Base-by-base conservation (phyloP, 2,888 invertebrate genomes). In the Prosopocoilus inquinatus region DNA sequence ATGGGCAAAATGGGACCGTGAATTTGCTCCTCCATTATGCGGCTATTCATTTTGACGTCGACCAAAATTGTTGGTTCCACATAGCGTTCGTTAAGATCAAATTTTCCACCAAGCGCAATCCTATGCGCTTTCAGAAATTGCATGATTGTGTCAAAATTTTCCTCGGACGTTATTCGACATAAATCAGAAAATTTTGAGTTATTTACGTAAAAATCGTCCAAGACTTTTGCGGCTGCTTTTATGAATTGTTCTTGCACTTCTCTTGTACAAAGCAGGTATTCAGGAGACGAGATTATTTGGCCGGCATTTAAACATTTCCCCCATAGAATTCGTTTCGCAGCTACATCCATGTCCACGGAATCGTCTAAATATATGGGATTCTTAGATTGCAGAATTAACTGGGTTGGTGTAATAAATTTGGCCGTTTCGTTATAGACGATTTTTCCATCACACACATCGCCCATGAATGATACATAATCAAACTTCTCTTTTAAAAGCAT, bases 391-490 rank as follows among this genome's bases (percentile, higher is more conserved):
- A 98, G 80, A 78, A 98, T 97, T 57, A 99, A 78, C 0, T 96
- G 96, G 45, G 91, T 90, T 1, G 98, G 97, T 0, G 97, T 98
- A 49, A 99, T 82, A 76, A 89, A 77, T 74, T 95, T 90, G 61
- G 93, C 91, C 1, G 97, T 95, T 0, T 96, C 95, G 51, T 87
- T 84, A 74, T 94, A 89, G 2, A 99, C 83, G 51, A 94, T 88
- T 78, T 87, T 89, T 33, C 95, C 98, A n/a, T 96, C 90, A 48
- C 75, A 75, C 0, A 91, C 87, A 46, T 92, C 91, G 13, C 94
- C 98, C 0, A 98, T 99, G 77, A 90, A 96, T 80, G 98, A 95
- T 63, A 99, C 96, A 72, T 96, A 94, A 79, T 99, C 98, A 74
- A 96, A 98, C 71, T 85, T 86, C 71, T 96, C 84, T 67, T 90